These are phyloP conservation scores for Aythya baeri DNA, from an alignment of 2,113 vertebrate species.

Conservation along the genomic window DNA sequence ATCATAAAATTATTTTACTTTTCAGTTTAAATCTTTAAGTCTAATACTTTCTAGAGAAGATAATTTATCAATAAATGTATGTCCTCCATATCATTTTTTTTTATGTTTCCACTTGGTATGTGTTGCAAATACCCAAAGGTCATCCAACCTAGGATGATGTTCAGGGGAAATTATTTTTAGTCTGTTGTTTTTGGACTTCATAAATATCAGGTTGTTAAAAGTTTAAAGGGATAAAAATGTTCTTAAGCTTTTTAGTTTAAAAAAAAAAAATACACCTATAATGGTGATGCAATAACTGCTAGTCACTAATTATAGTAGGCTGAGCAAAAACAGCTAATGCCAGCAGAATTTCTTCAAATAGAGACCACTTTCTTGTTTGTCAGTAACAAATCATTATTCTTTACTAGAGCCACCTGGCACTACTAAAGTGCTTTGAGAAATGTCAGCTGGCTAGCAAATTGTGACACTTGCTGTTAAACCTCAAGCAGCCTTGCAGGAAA, in stretches of 20 bases:
- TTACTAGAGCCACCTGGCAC: slow-evolving; percentile 29
- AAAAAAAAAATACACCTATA: neutral
- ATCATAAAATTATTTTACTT: neutral
- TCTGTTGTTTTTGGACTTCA: neutral
- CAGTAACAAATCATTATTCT: slow-evolving; percentile 28
- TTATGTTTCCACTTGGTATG: neutral
- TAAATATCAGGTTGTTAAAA: neutral
- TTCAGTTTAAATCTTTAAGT: neutral
- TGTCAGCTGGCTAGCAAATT: slow-evolving; percentile 41
- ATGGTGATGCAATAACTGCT: neutral
- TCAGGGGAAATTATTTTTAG: neutral
- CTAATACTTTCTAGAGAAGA: slow-evolving; percentile 1
- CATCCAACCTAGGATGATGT: neutral
- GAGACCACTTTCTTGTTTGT: neutral
- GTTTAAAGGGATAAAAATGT: neutral
- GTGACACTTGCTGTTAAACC: slow-evolving; percentile 13
- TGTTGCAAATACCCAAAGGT: neutral
- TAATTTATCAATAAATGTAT: neutral
- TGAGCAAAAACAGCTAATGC: neutral
- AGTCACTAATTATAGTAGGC: neutral
- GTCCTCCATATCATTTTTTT: neutral
- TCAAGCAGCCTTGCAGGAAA: slow-evolving; percentile 9
- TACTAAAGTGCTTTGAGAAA: slow-evolving; percentile 15
- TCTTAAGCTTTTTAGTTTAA: neutral
- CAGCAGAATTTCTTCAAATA: neutral